Conservation (phyloP, 2,113 vertebrate genomes). For the Tricholaema leucomelas region DNA sequence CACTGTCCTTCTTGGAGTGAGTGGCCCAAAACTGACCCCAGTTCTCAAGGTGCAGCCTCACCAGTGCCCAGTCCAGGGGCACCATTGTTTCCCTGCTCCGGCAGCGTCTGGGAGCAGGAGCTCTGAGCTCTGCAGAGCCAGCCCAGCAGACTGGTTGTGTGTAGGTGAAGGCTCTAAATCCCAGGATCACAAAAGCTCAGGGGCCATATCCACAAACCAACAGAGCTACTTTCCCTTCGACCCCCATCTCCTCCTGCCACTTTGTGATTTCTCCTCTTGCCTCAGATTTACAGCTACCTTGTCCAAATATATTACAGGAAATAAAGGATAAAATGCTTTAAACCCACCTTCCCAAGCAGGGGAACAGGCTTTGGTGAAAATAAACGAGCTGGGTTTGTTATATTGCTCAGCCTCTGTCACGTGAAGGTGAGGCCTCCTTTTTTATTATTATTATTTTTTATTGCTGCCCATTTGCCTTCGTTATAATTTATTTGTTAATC, state of each 20-base stretch:
- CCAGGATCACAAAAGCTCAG: conserved; percentile 9
- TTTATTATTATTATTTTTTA: conserved; percentile 71
- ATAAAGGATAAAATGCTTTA: conserved; percentile 70
- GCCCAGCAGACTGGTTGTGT: not conserved
- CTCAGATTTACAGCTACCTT: conserved; percentile 64
- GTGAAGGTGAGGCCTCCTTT: conserved; percentile 69
- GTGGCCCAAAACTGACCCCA: too few relatives aligned
- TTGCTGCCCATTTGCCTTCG: conserved; percentile 60
- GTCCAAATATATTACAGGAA: conserved; percentile 69
- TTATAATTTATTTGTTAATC: conserved; percentile 77
- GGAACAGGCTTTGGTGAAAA: conserved; percentile 48
- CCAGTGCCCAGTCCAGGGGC: too few relatives aligned
- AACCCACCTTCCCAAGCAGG: conserved; percentile 37
- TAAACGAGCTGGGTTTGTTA: conserved; percentile 62
- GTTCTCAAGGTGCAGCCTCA: not conserved
- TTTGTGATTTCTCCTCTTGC: conserved; percentile 47
- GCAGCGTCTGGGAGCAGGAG: not conserved
- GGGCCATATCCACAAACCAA: conserved; percentile 20
- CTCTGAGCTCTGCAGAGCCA: not conserved
- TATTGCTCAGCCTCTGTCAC: conserved; percentile 56
- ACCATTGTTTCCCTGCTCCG: too few relatives aligned
- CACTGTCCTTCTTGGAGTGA: too few relatives aligned
- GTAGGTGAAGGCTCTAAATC: not conserved
- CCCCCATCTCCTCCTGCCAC: conserved; percentile 53
- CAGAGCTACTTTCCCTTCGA: conserved; percentile 20